Evolutionary conservation across 1,140 invertebrate genomes (phyloP).

Genomic region (Sycobia sp.): DNA sequence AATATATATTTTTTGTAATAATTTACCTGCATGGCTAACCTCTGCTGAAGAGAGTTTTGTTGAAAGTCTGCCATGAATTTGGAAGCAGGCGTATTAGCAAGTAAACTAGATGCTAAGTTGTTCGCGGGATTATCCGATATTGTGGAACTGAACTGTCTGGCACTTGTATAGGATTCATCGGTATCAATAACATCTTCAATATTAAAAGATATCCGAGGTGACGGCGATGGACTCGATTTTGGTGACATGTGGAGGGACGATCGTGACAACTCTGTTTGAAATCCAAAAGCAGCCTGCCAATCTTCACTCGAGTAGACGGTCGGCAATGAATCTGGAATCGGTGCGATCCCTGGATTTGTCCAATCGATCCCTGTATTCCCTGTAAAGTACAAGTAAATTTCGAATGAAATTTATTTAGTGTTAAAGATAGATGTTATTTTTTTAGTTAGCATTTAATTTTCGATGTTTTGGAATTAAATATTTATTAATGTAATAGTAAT

Average conservation of each 20-base stretch:
- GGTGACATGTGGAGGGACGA: constrained; percentile 45
- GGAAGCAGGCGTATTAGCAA: constrained; percentile 53
- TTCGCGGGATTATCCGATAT: constrained; percentile 44
- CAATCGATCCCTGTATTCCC: constrained; percentile 50
- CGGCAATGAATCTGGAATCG: constrained; percentile 63
- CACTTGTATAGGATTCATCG: constrained; percentile 52
- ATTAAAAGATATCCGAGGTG: constrained; percentile 51
- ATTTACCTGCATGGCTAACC: constrained; percentile 55
- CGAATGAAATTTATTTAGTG: too few species aligned
- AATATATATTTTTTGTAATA: too few species aligned
- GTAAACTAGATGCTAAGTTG: constrained; percentile 45
- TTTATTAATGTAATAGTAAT: too few species aligned
- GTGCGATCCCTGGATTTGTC: constrained; percentile 59
- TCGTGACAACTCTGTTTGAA: constrained; percentile 53
- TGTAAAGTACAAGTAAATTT: too few species aligned
- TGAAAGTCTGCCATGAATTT: constrained; percentile 62
- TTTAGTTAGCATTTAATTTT: too few species aligned
- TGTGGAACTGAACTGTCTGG: constrained; percentile 44
- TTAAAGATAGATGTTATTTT: too few species aligned
- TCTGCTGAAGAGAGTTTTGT: constrained; percentile 59
- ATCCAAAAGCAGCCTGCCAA: constrained; percentile 66
- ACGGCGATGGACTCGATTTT: constrained; percentile 50
- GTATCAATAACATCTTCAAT: constrained; percentile 50
- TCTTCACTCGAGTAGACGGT: constrained; percentile 63
- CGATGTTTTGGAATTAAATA: too few species aligned